Conservation (phyloP, 2,888 invertebrate genomes). For the Eugnorisma glareosa region DNA sequence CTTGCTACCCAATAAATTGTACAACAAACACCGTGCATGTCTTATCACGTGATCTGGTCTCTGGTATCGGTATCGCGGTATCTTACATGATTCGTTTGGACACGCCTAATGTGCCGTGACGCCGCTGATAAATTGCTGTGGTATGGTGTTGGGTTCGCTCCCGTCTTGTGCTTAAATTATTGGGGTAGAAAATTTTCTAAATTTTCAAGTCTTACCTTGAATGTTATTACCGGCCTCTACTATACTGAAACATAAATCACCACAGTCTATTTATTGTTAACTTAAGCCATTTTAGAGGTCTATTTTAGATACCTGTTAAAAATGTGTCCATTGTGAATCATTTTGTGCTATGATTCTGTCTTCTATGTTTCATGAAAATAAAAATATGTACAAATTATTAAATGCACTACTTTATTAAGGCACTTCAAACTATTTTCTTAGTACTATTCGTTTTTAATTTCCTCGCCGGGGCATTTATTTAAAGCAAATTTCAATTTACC, state of each 20-base stretch:
- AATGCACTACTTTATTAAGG: neutral
- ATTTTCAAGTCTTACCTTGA: neutral
- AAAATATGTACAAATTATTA: neutral
- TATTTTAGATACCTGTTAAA: neutral
- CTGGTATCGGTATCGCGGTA: conserved; percentile 69
- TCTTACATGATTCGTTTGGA: conserved; percentile 75
- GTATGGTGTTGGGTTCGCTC: conserved; percentile 58
- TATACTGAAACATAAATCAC: neutral
- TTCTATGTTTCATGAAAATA: neutral
- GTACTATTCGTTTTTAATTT: neutral
- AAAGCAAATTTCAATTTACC: neutral
- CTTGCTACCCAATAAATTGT: conserved; percentile 62
- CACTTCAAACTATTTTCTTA: neutral
- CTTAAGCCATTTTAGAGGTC: neutral
- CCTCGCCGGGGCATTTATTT: neutral
- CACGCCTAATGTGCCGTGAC: conserved; percentile 78
- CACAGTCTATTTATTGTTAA: neutral
- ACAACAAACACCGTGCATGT: conserved; percentile 61
- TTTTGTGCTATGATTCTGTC: neutral
- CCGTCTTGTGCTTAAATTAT: conserved; percentile 27
- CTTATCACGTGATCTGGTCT: conserved; percentile 70
- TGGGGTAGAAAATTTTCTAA: neutral
- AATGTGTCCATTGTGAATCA: neutral
- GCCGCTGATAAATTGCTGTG: conserved; percentile 75
- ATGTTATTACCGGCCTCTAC: neutral